phyloP scores from a whole-genome alignment of 2,888 invertebrate species.

The Nomada fucata region DNA sequence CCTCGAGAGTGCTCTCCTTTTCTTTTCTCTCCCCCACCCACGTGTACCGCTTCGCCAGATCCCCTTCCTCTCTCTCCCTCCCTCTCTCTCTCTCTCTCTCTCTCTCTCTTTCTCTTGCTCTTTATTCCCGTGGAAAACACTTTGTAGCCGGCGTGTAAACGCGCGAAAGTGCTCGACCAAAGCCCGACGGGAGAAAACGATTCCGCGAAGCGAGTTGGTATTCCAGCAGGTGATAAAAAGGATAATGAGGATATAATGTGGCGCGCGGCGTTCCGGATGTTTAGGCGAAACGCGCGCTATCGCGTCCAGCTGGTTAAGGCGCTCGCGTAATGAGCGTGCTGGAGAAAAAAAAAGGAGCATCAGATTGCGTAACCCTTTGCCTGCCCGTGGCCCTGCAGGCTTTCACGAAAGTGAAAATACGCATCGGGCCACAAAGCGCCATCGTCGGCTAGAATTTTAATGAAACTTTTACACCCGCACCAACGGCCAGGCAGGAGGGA shows the following conservation, averaged over 20 bases:
- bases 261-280: conserved; percentile 52
- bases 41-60: background rate
- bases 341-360: conserved; percentile 12
- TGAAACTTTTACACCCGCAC: conserved; percentile 39
- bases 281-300: conserved; percentile 56
- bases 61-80: background rate
- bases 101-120: conserved; percentile 1
- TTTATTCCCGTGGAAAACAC: conserved; percentile 66
- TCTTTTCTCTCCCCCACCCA: conserved; percentile 28
- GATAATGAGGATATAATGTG: conserved; percentile 69
- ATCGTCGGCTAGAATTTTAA: conserved; percentile 49
- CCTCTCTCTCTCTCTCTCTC: background rate
- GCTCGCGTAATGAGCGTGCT: conserved; percentile 46
- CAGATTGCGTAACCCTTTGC: conserved; percentile 48
- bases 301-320: conserved; percentile 51
- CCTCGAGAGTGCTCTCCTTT: conserved; percentile 52
- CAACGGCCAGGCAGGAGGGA: background rate
- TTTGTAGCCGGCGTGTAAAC: conserved; percentile 74
- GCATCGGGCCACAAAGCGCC: background rate
- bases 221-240: conserved; percentile 61
- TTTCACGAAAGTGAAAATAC: conserved; percentile 28
- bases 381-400: background rate
- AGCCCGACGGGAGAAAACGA: conserved; percentile 41
- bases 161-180: conserved; percentile 51
- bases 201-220: conserved; percentile 40